These are phyloP conservation scores for Picus viridis DNA, from an alignment of 2,797 vertebrate species.

Conservation along the genomic window DNA sequence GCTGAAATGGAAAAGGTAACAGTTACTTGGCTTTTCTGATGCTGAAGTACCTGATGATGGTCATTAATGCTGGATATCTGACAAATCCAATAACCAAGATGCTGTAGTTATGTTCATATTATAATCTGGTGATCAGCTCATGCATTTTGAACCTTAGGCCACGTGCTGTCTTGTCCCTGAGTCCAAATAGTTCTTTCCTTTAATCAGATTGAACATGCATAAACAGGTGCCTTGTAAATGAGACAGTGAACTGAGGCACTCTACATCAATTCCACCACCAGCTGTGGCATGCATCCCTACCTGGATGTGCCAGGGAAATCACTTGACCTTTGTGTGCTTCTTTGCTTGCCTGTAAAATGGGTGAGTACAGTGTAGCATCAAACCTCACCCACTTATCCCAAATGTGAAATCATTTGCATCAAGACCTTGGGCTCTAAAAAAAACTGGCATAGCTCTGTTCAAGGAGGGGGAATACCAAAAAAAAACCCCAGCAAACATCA, in stretches of 20 bases:
- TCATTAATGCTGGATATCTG: not conserved
- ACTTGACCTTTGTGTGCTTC: not conserved
- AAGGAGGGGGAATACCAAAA: not conserved
- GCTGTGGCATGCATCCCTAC: not conserved
- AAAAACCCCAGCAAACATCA: no score
- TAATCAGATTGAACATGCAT: not conserved
- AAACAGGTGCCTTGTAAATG: not conserved
- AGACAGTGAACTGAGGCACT: not conserved
- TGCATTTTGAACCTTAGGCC: not conserved
- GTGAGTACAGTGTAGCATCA: not conserved
- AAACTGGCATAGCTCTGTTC: not conserved
- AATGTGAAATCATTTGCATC: not conserved
- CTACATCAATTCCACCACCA: not conserved
- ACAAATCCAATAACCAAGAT: not conserved
- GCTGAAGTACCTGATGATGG: not conserved
- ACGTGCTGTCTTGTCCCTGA: not conserved
- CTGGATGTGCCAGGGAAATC: not conserved
- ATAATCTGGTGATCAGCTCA: not conserved
- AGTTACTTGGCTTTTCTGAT: not conserved
- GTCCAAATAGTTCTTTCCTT: not conserved
- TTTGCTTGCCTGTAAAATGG: not conserved
- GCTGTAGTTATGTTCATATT: not conserved
- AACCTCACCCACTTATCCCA: not conserved
- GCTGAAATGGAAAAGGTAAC: conserved; percentile 80
- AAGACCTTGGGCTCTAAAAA: not conserved